phyloP scores from a whole-genome alignment of 2,113 vertebrate genomes.

The Polyodon spathula region DNA sequence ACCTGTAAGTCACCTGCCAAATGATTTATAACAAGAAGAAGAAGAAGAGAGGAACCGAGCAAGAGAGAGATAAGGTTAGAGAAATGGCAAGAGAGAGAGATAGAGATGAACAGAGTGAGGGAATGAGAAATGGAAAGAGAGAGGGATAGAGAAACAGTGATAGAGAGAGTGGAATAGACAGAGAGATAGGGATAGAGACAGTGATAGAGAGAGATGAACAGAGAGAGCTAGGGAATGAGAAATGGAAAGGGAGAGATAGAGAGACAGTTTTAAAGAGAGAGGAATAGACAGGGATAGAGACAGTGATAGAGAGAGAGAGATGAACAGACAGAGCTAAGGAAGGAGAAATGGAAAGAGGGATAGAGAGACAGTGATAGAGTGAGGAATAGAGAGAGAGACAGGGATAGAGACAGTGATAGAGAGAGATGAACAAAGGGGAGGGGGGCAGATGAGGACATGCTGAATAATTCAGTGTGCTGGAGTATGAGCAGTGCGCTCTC shows the following conservation, averaged over 20 bases:
- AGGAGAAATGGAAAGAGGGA: background rate
- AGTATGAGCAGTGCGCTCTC: background rate
- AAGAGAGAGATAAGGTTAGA: too few species aligned
- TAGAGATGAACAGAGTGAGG: background rate
- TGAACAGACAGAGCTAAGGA: constrained; percentile 52
- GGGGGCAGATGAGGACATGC: background rate
- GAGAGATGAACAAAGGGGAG: too few species aligned
- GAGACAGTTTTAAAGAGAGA: too few species aligned
- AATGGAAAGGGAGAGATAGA: background rate
- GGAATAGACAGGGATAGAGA: background rate
- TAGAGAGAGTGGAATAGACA: background rate
- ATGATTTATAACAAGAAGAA: too few species aligned
- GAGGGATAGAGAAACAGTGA: background rate
- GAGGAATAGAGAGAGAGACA: background rate
- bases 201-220: constrained; percentile 19
- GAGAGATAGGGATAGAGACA: constrained; percentile 16
- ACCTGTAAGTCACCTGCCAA: too few species aligned
- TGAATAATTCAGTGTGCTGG: background rate
- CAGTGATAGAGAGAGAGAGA: background rate
- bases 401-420: background rate
- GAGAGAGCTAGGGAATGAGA: constrained; percentile 43
- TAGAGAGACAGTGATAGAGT: too few species aligned
- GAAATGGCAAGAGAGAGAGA: too few species aligned
- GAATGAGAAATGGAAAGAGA: background rate
- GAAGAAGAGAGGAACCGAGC: too few species aligned